These are phyloP conservation scores for Drepanosiphum platanoidis DNA, from an alignment of 2,888 invertebrate species.

Conservation along the genomic window DNA sequence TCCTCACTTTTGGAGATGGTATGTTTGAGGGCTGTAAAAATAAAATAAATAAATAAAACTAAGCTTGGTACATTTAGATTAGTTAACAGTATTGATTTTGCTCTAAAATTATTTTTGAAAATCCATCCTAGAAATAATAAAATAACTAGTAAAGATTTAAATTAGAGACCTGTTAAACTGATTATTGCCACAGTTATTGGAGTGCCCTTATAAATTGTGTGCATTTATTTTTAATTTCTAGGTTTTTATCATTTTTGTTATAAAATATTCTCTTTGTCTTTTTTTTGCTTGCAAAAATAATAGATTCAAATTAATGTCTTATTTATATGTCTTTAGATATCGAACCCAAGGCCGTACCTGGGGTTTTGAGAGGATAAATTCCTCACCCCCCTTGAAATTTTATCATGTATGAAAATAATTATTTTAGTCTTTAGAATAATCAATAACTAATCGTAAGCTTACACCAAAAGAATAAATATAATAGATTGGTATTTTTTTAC, in stretches of 20 bases:
- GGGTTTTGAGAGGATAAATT: too few relatives aligned
- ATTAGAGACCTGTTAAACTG: slow-evolving; percentile 1
- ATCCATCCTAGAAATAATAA: background rate
- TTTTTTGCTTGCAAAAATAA: slow-evolving; percentile 15
- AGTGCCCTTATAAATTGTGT: slow-evolving; percentile 1
- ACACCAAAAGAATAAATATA: too few relatives aligned
- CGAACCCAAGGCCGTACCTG: too few relatives aligned
- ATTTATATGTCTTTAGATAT: background rate
- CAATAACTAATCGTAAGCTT: too few relatives aligned
- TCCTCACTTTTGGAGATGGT: slow-evolving; percentile 61
- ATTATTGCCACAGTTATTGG: background rate
- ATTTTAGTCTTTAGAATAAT: too few relatives aligned
- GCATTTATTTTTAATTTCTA: background rate
- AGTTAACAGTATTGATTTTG: slow-evolving; percentile 28
- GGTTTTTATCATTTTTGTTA: background rate
- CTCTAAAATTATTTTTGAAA: background rate
- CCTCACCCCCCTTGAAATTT: too few relatives aligned
- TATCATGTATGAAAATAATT: too few relatives aligned
- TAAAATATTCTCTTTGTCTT: slow-evolving; percentile 16
- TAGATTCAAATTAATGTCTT: background rate
- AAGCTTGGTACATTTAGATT: slow-evolving; percentile 35
- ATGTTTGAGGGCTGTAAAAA: slow-evolving; percentile 48
- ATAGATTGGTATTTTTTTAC: too few relatives aligned
- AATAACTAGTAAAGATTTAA: background rate
- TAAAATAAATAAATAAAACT: background rate